Evolutionary conservation across 2,888 invertebrate species (phyloP).

Genomic region (Drosophila antonietae): DNA sequence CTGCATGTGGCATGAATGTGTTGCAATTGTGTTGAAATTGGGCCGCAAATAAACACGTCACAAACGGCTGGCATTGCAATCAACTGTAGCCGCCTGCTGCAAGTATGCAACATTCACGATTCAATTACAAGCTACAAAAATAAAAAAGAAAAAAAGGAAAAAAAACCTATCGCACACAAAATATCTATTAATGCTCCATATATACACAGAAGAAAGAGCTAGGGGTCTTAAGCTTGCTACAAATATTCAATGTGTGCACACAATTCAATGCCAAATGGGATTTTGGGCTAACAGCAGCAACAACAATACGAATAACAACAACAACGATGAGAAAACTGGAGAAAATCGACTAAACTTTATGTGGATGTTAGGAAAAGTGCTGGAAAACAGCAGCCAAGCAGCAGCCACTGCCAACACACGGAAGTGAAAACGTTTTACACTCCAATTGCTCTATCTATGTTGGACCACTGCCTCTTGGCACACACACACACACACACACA

Average conservation of each 20-base stretch:
- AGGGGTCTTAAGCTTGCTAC: slow-evolving; percentile 67
- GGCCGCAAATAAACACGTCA: slow-evolving; percentile 52
- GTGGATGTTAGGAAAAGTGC: slow-evolving; percentile 72
- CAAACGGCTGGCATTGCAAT: slow-evolving; percentile 38
- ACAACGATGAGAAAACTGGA: slow-evolving; percentile 25
- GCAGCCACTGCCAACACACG: slow-evolving; percentile 61
- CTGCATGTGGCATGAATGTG: slow-evolving; percentile 71
- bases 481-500: slow-evolving; percentile 2
- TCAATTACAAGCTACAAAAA: slow-evolving; percentile 55
- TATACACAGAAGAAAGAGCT: slow-evolving; percentile 23
- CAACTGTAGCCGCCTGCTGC: slow-evolving; percentile 28
- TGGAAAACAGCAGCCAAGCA: slow-evolving; percentile 43
- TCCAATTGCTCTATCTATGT: slow-evolving; percentile 66
- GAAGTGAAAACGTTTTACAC: slow-evolving; percentile 80
- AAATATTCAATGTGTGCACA: slow-evolving; percentile 75
- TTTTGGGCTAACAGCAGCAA: slow-evolving; percentile 61
- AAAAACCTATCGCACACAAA: slow-evolving; percentile 36
- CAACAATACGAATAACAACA: slow-evolving; percentile 17
- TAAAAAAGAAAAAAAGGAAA: background rate
- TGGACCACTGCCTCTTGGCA: background rate
- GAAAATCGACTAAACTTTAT: slow-evolving; percentile 73
- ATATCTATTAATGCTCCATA: slow-evolving; percentile 70
- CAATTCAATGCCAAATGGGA: slow-evolving; percentile 78
- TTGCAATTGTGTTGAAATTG: slow-evolving; percentile 54
- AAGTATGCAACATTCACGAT: slow-evolving; percentile 51